Evolutionary conservation across 2,888 invertebrate genomes (phyloP).

Genomic region (Apantesis nais): DNA sequence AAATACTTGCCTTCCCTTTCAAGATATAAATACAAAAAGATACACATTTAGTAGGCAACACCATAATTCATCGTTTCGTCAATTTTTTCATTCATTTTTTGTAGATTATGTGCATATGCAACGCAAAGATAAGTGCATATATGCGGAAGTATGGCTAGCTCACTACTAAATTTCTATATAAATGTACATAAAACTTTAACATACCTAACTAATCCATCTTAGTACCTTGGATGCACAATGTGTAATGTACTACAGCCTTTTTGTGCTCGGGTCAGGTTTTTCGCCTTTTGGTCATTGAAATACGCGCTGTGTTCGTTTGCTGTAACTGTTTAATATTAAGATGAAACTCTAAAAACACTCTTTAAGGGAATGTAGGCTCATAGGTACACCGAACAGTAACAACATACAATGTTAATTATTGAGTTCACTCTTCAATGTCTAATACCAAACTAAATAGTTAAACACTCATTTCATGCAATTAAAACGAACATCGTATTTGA

Average conservation of each 20-base stretch:
- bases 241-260: background rate
- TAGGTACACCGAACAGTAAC: background rate
- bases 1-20: no score
- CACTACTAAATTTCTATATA: background rate
- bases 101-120: no score
- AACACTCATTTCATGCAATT: conserved; percentile 48
- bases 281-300: background rate
- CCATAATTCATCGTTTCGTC: no score
- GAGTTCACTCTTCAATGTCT: background rate
- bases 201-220: background rate
- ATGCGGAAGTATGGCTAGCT: background rate
- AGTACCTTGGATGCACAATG: background rate
- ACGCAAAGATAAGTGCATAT: background rate
- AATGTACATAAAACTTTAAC: background rate
- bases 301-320: background rate
- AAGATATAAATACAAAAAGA: no score
- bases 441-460: conserved; percentile 37
- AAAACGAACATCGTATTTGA: conserved; percentile 36
- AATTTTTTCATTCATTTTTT: no score
- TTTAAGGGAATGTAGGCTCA: background rate
- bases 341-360: background rate
- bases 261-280: background rate
- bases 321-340: background rate
- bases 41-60: no score
- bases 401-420: background rate